Evolutionary conservation across 2,888 invertebrate genomes (phyloP).

Genomic region (Lepidocyrtinus sp.): DNA sequence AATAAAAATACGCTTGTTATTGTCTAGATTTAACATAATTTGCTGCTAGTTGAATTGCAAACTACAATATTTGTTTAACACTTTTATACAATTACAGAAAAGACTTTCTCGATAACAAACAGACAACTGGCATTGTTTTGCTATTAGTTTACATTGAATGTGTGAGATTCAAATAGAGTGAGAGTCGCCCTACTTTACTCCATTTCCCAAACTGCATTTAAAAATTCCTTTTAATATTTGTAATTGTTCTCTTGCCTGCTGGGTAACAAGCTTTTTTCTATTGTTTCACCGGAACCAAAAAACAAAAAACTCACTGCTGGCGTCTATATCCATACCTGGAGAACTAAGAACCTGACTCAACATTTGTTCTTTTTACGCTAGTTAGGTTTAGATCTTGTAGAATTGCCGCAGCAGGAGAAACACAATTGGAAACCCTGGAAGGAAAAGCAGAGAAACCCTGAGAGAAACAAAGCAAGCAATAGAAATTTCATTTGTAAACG

Average conservation of each 20-base stretch:
- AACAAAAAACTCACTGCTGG: not conserved
- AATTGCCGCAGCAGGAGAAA: not conserved
- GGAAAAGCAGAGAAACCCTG: not conserved
- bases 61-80: not conserved
- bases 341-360: not conserved
- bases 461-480: not conserved
- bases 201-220: not conserved
- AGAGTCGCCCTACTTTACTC: not conserved
- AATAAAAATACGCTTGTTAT: too few relatives aligned
- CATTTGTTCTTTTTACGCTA: not conserved
- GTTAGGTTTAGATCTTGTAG: too few relatives aligned
- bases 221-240: not conserved
- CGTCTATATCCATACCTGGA: not conserved
- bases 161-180: not conserved
- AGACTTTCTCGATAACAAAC: not conserved
- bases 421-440: not conserved
- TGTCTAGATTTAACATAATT: too few relatives aligned
- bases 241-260: not conserved
- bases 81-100: not conserved
- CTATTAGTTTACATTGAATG: not conserved
- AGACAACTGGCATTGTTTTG: not conserved
- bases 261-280: not conserved
- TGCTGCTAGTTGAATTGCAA: too few relatives aligned
- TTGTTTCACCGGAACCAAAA: not conserved
- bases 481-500: slow-evolving; percentile 1